Conservation (phyloP, 2,797 vertebrate genomes). For the Melanotaenia pygmaea region DNA sequence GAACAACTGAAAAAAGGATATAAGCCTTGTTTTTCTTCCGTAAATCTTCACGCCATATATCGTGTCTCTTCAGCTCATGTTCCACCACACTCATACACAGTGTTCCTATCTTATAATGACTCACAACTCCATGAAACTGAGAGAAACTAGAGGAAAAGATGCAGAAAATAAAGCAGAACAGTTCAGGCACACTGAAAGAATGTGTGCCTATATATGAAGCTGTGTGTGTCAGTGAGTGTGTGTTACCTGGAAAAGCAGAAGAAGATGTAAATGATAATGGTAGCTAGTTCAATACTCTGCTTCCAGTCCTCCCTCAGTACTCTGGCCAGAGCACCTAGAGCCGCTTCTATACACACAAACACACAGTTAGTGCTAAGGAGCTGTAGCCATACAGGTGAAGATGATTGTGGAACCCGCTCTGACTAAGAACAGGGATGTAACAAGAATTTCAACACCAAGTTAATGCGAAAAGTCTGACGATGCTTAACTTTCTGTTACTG, state of each 20-base stretch:
- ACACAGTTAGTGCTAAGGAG: conserved; percentile 3
- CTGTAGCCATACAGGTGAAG: not conserved
- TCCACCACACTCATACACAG: conserved; percentile 97
- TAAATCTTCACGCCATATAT: conserved; percentile 96
- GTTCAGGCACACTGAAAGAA: not conserved
- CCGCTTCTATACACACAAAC: conserved; percentile 85
- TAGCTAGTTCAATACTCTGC: conserved; percentile 95
- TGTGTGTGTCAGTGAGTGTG: not conserved
- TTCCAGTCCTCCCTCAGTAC: conserved; percentile 98
- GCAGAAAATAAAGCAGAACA: not conserved
- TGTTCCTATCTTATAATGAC: conserved; percentile 95
- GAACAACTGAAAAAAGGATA: conserved; percentile 86
- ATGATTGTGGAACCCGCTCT: not conserved
- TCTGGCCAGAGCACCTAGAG: conserved; percentile 92
- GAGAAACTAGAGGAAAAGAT: conserved; percentile 74
- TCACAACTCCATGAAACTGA: conserved; percentile 94
- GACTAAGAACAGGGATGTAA: not conserved
- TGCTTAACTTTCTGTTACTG: not conserved
- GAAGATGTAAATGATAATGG: conserved; percentile 89
- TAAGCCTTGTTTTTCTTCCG: conserved; percentile 95
- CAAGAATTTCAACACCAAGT: not conserved
- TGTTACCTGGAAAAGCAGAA: conserved; percentile 78
- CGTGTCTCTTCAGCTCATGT: conserved; percentile 95
- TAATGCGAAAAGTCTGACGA: not conserved
- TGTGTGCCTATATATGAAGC: not conserved